Conservation (phyloP, 2,888 invertebrate species). For the Pollenia angustigena region DNA sequence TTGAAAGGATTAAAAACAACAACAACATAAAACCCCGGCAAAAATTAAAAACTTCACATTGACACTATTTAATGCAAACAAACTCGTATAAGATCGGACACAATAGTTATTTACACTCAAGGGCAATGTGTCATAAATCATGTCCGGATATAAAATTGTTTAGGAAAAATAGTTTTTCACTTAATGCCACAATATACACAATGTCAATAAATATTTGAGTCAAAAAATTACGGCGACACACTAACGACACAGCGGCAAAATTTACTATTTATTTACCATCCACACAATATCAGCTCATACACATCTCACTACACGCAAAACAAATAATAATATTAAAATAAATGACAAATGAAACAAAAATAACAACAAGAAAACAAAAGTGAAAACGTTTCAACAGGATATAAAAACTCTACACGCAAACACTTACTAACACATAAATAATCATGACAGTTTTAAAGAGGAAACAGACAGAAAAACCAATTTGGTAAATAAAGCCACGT, state of each 20-base stretch:
- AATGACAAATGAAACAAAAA: constrained; percentile 9
- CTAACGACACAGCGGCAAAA: not conserved
- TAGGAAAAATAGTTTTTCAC: constrained; percentile 34
- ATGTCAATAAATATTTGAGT: constrained; percentile 50
- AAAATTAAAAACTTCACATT: not conserved
- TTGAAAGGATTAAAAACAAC: not conserved
- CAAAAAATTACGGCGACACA: not conserved
- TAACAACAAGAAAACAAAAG: not conserved
- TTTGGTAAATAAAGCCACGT: not conserved
- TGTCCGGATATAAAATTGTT: constrained; percentile 41
- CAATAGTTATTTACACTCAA: constrained; percentile 30
- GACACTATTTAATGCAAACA: not conserved
- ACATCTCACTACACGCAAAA: constrained; percentile 7
- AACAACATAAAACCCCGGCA: not conserved
- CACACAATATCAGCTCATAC: constrained; percentile 1
- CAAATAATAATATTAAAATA: constrained; percentile 19
- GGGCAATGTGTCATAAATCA: constrained; percentile 65
- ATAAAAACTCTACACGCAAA: constrained; percentile 42
- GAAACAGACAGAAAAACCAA: not conserved
- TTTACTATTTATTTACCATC: constrained; percentile 32
- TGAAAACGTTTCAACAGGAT: constrained; percentile 39
- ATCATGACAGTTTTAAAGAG: constrained; percentile 30
- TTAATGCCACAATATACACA: constrained; percentile 47
- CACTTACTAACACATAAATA: constrained; percentile 32
- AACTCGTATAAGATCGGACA: not conserved